phyloP scores from a whole-genome alignment of 2,113 vertebrate genomes.

The Trochalopteron elliotii region DNA sequence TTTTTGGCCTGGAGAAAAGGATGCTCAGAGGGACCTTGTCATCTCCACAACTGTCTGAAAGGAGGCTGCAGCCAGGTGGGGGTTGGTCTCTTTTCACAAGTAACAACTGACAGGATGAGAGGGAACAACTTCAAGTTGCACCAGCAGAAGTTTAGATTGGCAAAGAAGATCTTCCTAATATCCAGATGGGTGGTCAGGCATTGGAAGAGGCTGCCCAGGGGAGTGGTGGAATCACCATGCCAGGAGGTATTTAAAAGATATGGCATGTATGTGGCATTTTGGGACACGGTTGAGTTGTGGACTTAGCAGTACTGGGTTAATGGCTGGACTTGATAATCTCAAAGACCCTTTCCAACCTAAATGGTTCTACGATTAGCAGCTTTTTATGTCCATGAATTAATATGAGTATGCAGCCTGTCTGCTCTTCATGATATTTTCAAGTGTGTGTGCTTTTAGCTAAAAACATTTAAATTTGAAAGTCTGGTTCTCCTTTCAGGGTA shows the following conservation, averaged over 20 bases:
- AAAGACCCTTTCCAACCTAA: not conserved
- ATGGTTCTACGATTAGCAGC: not conserved
- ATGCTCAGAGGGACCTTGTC: not conserved
- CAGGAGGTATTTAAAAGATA: not conserved
- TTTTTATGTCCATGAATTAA: not conserved
- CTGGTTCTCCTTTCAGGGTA: not conserved
- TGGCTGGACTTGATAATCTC: not conserved
- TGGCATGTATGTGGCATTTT: too few relatives aligned
- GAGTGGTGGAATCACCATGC: not conserved
- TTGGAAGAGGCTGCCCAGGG: not conserved
- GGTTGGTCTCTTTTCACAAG: not conserved
- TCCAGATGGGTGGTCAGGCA: not conserved
- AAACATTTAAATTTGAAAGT: not conserved
- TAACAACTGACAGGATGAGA: not conserved
- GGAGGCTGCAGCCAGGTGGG: fast-evolving
- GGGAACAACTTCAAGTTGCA: not conserved
- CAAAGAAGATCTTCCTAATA: not conserved
- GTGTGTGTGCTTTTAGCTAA: not conserved
- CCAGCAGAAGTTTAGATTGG: fast-evolving
- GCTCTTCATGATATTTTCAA: not conserved
- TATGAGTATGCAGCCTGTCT: fast-evolving
- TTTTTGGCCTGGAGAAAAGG: not conserved
- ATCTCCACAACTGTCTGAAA: not conserved
- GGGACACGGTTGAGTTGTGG: not conserved
- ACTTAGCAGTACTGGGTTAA: not conserved